phyloP scores from a whole-genome alignment of 2,888 invertebrate species.

The Eristalinus sepulchralis region DNA sequence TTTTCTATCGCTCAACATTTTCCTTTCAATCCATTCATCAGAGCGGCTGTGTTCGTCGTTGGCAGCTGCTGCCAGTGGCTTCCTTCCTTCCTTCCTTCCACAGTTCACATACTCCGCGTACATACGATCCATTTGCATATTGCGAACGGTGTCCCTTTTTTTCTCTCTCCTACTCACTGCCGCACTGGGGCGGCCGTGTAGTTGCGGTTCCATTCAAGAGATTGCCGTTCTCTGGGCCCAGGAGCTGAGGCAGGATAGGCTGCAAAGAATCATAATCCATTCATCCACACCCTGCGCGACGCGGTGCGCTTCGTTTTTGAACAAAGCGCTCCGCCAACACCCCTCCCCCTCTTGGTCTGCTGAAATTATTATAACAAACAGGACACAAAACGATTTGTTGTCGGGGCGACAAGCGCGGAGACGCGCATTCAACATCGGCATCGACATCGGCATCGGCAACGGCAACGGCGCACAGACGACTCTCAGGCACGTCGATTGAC shows the following conservation, averaged over 20 bases:
- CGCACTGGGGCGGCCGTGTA: neutral
- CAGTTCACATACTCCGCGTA: neutral
- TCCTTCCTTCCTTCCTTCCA: neutral
- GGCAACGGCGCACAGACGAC: constrained; percentile 37
- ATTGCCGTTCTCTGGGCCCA: constrained; percentile 36
- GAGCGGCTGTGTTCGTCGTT: constrained; percentile 5
- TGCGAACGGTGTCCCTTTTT: constrained; percentile 37
- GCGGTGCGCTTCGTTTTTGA: neutral
- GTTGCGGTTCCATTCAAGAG: constrained; percentile 29
- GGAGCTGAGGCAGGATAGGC: constrained; percentile 10
- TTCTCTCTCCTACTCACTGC: constrained; percentile 10
- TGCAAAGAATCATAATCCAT: constrained; percentile 48
- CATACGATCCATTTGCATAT: constrained; percentile 57
- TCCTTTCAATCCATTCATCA: constrained; percentile 48
- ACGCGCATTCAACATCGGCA: constrained; percentile 35
- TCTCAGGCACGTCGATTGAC: constrained; percentile 60
- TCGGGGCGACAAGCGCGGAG: constrained; percentile 57
- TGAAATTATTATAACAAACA: constrained; percentile 62
- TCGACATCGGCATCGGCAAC: neutral
- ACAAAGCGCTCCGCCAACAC: constrained; percentile 10
- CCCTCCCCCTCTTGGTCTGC: neutral
- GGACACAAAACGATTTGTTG: constrained; percentile 67
- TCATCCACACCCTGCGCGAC: constrained; percentile 37
- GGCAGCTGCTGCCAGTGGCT: constrained; percentile 19
- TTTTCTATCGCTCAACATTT: constrained; percentile 17